Conservation (phyloP, 2,797 vertebrate genomes). For the Macrochelys suwanniensis region DNA sequence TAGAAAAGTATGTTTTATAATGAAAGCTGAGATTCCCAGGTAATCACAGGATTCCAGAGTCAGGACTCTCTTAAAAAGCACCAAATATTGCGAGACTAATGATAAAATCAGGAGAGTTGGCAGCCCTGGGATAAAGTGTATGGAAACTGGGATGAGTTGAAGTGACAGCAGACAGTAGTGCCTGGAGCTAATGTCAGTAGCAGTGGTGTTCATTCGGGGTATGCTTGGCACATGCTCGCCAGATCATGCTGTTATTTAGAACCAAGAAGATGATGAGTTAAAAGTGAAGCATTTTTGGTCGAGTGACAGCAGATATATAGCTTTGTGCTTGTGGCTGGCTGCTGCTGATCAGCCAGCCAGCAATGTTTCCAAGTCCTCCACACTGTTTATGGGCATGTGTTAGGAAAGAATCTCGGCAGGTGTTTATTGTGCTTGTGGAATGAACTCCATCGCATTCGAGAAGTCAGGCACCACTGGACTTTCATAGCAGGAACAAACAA, state of each 20-base stretch:
- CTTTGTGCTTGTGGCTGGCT: background rate
- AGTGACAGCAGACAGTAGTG: background rate
- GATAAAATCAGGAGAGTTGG: background rate
- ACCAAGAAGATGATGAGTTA: background rate
- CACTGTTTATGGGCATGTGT: accelerated
- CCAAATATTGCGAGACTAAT: background rate
- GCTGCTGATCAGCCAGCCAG: background rate
- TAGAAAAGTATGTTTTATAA: background rate
- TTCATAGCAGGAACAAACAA: background rate
- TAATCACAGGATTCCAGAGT: background rate
- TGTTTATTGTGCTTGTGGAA: accelerated
- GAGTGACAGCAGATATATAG: background rate
- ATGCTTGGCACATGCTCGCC: background rate
- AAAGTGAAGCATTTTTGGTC: background rate
- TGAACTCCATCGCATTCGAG: accelerated
- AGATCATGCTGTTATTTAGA: too few species aligned
- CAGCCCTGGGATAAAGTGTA: background rate
- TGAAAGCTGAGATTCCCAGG: background rate
- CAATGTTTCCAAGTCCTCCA: background rate
- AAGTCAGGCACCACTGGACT: background rate
- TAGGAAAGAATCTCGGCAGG: background rate
- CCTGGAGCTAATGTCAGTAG: background rate
- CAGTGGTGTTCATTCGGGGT: background rate
- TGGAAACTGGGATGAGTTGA: slow-evolving; percentile 20
- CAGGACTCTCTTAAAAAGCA: background rate